Percentiles rank a stretch among this genome's conserved stretches.
Conservation (phyloP, 2,113 vertebrate species). For the Percopsis transmontana region DNA sequence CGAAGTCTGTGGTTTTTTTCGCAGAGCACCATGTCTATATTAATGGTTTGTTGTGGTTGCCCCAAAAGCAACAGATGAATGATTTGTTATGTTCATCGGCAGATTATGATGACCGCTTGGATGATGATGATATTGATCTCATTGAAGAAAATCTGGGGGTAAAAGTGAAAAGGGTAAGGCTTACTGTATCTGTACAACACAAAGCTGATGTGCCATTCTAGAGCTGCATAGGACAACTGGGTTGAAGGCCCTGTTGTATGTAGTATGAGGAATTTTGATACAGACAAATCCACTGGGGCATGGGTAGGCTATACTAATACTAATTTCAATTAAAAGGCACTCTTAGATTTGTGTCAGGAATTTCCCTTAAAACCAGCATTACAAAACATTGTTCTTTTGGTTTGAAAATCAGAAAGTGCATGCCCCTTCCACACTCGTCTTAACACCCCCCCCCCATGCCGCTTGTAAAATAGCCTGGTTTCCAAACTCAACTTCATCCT, state of each 20-base stretch:
- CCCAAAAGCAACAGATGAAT: neutral
- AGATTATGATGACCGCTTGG: slow-evolving; percentile 87
- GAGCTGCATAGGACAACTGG: no score
- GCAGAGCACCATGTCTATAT: neutral
- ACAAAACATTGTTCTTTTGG: no score
- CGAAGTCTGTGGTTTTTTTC: slow-evolving; percentile 75
- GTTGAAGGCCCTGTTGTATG: no score
- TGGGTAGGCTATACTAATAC: no score
- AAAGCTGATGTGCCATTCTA: no score
- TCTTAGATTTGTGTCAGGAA: no score
- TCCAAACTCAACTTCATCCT: neutral
- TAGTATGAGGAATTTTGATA: no score
- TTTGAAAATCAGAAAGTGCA: no score
- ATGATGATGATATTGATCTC: slow-evolving; percentile 91
- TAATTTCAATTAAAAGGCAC: no score
- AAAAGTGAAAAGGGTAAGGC: slow-evolving; percentile 85
- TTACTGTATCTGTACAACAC: neutral
- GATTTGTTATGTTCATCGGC: neutral
- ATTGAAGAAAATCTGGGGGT: slow-evolving; percentile 93
- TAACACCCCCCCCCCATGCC: neutral
- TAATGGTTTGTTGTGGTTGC: neutral
- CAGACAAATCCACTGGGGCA: no score
- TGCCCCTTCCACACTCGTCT: no score
- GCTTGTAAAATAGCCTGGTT: neutral
- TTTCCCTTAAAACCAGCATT: no score